Base-by-base conservation (phyloP, 2,113 vertebrate genomes). In the Cryptomyrus ogoouensis region DNA sequence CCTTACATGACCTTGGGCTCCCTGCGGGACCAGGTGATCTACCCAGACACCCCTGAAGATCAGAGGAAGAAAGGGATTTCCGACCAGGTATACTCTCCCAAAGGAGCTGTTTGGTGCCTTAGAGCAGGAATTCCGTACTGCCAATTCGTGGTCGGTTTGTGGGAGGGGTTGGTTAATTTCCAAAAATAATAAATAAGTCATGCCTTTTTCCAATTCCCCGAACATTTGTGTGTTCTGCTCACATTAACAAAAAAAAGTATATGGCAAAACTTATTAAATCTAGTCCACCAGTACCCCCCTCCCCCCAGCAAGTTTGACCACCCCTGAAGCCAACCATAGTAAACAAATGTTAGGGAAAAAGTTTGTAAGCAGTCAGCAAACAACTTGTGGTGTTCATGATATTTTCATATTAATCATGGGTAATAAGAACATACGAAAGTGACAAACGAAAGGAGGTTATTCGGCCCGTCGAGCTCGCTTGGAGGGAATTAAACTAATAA, bases 1-100 rank as follows among this genome's bases (percentile, higher is more conserved):
- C 98, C 98, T 0, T 99, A 99, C 91, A 99, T 99, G 98, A 99
- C 98, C 7, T 96, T 99, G 39, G 98, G 98, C 87, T 97, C 98
- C 0, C 96, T 99, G 90, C 95, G 98, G 95, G 98, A 99, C 94
- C 98, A 99, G 93, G 98, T 99, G 66, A 99, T 99, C 91, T 99
- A 99, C 93, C 98, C 98, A 9, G 98, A 99, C 94, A 98, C 97
- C 88, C 17, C 92, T 74, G 97, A 99, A 91, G 97, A 98, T 50
- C 98, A 99, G 94, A 97, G 92, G 89, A 97, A 90, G 91, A 99
- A 98, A 92, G 97, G 97, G 3, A 98, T 99, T 93, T 96, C 98
- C 91, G 98, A 99, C 92, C 96, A 97, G 93, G 98, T 99, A 92
- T 21, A 9, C 2, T 87, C 62, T 12, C 1, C n/a, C 46, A 49